phyloP scores from a whole-genome alignment of 2,888 invertebrate species.

The Scaptomyza tumidula region DNA sequence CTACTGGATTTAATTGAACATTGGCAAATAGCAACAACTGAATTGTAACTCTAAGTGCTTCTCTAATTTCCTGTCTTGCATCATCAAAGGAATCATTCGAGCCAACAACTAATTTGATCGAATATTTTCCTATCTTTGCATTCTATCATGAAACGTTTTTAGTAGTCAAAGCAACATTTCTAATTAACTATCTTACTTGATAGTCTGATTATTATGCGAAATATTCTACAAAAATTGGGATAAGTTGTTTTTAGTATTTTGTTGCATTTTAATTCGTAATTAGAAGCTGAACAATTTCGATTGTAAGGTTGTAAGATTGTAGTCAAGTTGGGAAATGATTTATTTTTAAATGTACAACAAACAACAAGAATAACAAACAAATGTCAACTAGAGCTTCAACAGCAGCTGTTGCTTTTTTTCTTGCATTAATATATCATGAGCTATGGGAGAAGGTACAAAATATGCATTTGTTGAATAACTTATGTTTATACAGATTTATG shows the following conservation, averaged over 20 bases:
- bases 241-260: neutral
- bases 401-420: neutral
- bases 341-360: too few species aligned
- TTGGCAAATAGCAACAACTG: neutral
- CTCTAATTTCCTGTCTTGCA: conserved; percentile 3
- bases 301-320: neutral
- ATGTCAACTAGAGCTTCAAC: too few species aligned
- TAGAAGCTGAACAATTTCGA: neutral
- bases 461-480: conserved; percentile 23
- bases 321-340: too few species aligned
- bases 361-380: neutral
- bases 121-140: conserved; percentile 1
- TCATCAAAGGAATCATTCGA: conserved; percentile 22
- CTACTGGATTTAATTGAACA: conserved; percentile 33
- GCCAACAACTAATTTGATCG: neutral
- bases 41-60: conserved; percentile 20
- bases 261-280: neutral
- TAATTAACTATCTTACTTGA: neutral
- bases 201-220: neutral
- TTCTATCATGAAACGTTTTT: neutral
- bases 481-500: conserved; percentile 7
- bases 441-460: conserved; percentile 13
- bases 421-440: conserved; percentile 28
- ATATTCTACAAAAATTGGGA: neutral
- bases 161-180: neutral